These are phyloP conservation scores for Cassiopea xamachana DNA, from an alignment of 30 jellyfish, hydroid and myxozoan genomes.

Conservation along the genomic window DNA sequence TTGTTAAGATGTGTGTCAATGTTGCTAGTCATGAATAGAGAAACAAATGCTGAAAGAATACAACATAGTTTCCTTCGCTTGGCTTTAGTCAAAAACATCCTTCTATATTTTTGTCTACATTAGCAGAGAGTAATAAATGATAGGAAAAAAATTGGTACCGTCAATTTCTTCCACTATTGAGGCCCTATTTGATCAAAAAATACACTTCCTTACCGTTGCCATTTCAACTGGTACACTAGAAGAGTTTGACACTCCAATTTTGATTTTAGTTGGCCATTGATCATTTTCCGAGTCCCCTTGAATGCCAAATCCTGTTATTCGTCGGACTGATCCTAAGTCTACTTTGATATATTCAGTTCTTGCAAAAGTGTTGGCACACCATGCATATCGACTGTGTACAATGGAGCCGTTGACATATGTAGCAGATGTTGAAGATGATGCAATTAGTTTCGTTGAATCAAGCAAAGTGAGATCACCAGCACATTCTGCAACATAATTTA, in stretches of 20 bases:
- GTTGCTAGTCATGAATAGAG: too few relatives aligned
- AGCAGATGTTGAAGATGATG: conserved; percentile 37
- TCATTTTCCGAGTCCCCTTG: conserved; percentile 65
- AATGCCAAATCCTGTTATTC: conserved; percentile 59
- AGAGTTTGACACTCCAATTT: conserved; percentile 20
- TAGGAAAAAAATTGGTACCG: too few relatives aligned
- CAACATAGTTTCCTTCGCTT: too few relatives aligned
- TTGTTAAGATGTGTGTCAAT: too few relatives aligned
- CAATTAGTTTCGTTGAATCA: conserved; percentile 7
- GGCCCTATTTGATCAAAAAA: neutral
- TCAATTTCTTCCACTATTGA: too few relatives aligned
- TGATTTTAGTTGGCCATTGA: conserved; percentile 46
- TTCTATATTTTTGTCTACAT: too few relatives aligned
- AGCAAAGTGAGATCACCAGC: conserved; percentile 41
- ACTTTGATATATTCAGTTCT: conserved; percentile 15
- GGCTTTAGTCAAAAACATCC: too few relatives aligned
- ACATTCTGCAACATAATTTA: conserved; percentile 34
- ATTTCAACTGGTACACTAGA: conserved; percentile 11
- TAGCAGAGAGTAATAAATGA: too few relatives aligned
- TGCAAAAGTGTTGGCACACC: conserved; percentile 25
- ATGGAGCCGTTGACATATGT: neutral
- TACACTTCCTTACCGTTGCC: conserved; percentile 12
- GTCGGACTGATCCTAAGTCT: conserved; percentile 36
- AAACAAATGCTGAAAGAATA: too few relatives aligned
- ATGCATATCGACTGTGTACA: conserved; percentile 37